Evolutionary conservation across 2,888 invertebrate genomes (phyloP).

Genomic region (Eristalinus sepulchralis): DNA sequence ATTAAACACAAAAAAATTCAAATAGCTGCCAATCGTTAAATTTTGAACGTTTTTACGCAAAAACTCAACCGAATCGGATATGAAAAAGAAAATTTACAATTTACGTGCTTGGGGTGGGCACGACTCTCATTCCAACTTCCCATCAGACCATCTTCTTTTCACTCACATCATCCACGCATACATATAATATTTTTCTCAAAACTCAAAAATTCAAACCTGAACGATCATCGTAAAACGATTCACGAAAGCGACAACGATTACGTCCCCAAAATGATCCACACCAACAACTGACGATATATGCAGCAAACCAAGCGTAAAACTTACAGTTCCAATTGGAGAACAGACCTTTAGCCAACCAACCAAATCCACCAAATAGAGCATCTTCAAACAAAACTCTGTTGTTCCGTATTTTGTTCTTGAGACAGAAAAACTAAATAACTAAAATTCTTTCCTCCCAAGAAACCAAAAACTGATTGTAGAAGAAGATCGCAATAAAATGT

Average conservation of each 20-base stretch:
- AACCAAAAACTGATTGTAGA: constrained; percentile 71
- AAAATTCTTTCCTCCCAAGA: constrained; percentile 63
- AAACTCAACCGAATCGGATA: neutral
- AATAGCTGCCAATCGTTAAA: constrained; percentile 58
- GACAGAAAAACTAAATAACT: constrained; percentile 46
- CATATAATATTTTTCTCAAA: constrained; percentile 27
- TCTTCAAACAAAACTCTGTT: constrained; percentile 28
- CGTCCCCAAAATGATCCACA: neutral
- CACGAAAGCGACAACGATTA: neutral
- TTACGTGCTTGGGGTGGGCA: constrained; percentile 22
- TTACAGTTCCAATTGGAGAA: constrained; percentile 10
- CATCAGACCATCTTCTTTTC: constrained; percentile 36
- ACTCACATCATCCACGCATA: constrained; percentile 47
- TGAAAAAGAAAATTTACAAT: neutral
- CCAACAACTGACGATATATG: constrained; percentile 43
- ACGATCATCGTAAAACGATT: constrained; percentile 4
- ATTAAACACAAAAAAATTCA: constrained; percentile 32
- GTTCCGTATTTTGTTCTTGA: constrained; percentile 64
- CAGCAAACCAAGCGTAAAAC: constrained; percentile 49
- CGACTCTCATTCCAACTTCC: neutral
- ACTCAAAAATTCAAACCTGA: neutral
- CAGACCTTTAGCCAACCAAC: constrained; percentile 58
- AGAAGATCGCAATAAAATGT: constrained; percentile 79
- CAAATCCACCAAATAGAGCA: constrained; percentile 27
- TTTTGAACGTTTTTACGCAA: neutral